Evolutionary conservation across 2,113 vertebrate species (phyloP).

Genomic region (Gymnorhina tibicen): DNA sequence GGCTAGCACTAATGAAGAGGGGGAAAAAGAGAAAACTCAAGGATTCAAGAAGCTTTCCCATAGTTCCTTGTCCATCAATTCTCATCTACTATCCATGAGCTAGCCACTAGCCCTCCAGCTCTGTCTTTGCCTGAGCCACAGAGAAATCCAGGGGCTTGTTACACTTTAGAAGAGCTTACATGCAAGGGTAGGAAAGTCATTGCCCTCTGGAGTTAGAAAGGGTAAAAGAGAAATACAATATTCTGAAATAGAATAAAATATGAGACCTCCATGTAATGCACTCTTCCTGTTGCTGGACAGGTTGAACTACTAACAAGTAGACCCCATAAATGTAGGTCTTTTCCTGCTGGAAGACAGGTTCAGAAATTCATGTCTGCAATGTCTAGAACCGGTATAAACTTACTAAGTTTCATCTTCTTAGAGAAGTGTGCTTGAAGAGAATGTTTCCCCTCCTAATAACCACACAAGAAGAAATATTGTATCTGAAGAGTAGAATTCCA

Average conservation of each 20-base stretch:
- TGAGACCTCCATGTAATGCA: background rate
- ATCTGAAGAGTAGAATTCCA: background rate
- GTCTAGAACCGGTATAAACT: background rate
- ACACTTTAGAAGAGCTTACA: background rate
- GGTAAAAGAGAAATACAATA: background rate
- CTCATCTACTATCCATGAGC: background rate
- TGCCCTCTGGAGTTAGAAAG: background rate
- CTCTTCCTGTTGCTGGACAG: background rate
- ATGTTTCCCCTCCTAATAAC: background rate
- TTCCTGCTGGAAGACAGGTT: background rate
- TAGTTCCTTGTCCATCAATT: background rate
- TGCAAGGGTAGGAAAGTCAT: background rate
- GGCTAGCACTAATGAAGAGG: background rate
- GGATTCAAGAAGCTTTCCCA: background rate
- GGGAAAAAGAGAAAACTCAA: background rate
- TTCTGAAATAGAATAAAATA: background rate
- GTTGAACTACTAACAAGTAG: background rate
- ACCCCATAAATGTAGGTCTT: background rate
- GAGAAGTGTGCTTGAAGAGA: background rate
- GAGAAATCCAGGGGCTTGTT: background rate
- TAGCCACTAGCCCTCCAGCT: background rate
- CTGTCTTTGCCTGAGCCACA: background rate
- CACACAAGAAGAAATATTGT: background rate
- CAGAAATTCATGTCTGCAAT: background rate
- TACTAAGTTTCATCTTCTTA: background rate